Conservation (phyloP, 1,140 invertebrate genomes). For the Saccostrea glomerata region DNA sequence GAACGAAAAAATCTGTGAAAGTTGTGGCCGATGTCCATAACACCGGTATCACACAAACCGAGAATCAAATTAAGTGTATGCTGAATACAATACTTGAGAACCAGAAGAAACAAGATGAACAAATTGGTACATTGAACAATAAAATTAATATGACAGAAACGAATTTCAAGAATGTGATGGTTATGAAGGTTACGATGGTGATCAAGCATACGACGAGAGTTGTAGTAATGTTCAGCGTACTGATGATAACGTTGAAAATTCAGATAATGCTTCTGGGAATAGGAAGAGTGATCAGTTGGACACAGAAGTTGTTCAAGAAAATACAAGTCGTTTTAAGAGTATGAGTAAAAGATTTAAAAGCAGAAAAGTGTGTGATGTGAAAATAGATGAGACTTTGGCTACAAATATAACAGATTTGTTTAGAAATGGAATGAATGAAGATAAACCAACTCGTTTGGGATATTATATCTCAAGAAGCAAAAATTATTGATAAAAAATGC, state of each 20-base stretch:
- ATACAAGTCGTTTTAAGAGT: conserved; percentile 28
- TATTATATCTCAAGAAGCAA: too few species aligned
- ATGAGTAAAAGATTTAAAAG: too few species aligned
- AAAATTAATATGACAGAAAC: not conserved
- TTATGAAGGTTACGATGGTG: not conserved
- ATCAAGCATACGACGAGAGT: conserved; percentile 29
- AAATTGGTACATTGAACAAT: too few species aligned
- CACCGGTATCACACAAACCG: too few species aligned
- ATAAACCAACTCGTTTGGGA: too few species aligned
- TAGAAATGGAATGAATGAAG: conserved; percentile 40
- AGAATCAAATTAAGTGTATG: too few species aligned
- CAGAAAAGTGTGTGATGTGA: too few species aligned
- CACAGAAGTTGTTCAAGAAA: conserved; percentile 41
- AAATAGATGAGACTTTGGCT: too few species aligned
- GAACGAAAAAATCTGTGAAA: too few species aligned
- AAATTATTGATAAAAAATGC: conserved; percentile 44
- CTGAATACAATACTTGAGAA: too few species aligned
- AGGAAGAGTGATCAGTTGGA: conserved; percentile 22
- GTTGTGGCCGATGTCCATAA: too few species aligned
- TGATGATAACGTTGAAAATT: not conserved
- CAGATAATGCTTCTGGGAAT: conserved; percentile 26
- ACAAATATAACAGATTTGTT: conserved; percentile 50
- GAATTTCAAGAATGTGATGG: not conserved
- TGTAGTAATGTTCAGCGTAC: not conserved
- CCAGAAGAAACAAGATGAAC: too few species aligned